Base-by-base conservation (phyloP, 92 coral and sea anemone genomes). In the Parazoanthus darwini region DNA sequence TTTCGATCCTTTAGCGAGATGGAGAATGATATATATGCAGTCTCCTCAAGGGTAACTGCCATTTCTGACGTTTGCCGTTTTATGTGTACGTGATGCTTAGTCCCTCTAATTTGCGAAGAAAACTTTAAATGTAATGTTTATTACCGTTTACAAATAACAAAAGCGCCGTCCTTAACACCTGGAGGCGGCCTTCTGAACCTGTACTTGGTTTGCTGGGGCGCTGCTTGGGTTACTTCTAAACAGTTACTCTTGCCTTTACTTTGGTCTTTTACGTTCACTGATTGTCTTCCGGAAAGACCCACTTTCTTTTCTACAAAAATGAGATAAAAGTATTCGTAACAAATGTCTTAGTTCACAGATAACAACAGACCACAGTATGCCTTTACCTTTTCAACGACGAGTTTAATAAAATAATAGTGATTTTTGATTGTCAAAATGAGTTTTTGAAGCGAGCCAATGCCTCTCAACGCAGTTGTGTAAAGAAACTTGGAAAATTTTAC, bases 91-190 rank as follows among this genome's bases (percentile, higher is more conserved):
- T 44, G 48, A 1, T 44, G 48, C 48, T 44, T 44, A 44, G 48
- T 44, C 48, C 48, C 48, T 44, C 48, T 44, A 46, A 46, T 68
- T 68, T 68, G 74, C 5, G 6, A 33, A 0, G 18, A 74, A 33
- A 35, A 37, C 3, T 14, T 11, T 74, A 37, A 51, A 10, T 44
- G 39, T 26, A 29, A 50, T 8, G 6, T 0, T 58, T 59, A 56
- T 59, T 59, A 81, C 86, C 71, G 26, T 15, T 81, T 67, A 66
- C 86, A 81, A 22, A 81, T 26, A 63, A 59, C 33, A 81, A 81
- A 81, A 29, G 86, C 86, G 33, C 86, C 86, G 7, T 81, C 36
- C 86, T 63, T 81, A 11, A 81, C 86, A 22, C 54, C 54, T 63
- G 20, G 46, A 8, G 86, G 86, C 37, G 75, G 86, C 14, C 74